Conservation (phyloP, 2,888 invertebrate species). For the Aphidius colemani region DNA sequence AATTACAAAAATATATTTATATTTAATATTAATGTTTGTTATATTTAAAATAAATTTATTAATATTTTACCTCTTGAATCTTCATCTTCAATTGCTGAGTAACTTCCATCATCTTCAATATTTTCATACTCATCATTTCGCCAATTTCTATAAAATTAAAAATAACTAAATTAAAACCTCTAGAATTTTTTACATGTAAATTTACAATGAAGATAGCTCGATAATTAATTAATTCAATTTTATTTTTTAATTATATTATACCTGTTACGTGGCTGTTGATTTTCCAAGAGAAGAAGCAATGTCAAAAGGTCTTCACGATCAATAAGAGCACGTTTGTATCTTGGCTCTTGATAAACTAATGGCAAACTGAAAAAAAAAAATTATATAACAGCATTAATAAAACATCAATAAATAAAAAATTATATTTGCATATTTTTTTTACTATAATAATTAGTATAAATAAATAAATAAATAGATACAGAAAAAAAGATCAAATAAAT, state of each 20-base stretch:
- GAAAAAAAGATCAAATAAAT: too few relatives aligned
- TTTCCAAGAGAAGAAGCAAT: constrained; percentile 56
- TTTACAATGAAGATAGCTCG: too few relatives aligned
- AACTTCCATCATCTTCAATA: constrained; percentile 46
- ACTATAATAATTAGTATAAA: too few relatives aligned
- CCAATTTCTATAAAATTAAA: constrained; percentile 44
- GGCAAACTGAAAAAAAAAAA: constrained; percentile 24
- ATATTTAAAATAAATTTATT: constrained; percentile 20
- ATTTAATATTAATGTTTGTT: not conserved
- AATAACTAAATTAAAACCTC: too few relatives aligned
- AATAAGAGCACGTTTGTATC: constrained; percentile 52
- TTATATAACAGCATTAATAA: too few relatives aligned
- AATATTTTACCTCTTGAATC: constrained; percentile 47
- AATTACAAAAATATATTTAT: too few relatives aligned
- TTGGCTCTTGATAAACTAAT: constrained; percentile 48
- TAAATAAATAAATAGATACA: too few relatives aligned
- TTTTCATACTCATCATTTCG: constrained; percentile 53
- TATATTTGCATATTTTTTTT: too few relatives aligned
- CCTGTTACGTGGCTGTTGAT: constrained; percentile 50
- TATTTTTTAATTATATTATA: constrained; percentile 32
- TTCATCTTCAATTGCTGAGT: constrained; percentile 49
- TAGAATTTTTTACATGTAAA: too few relatives aligned
- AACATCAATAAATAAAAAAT: too few relatives aligned
- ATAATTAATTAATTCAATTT: too few relatives aligned
- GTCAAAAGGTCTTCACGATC: constrained; percentile 57